These are phyloP conservation scores for Meda fulgida DNA, from an alignment of 2,797 vertebrate species.

Conservation along the genomic window DNA sequence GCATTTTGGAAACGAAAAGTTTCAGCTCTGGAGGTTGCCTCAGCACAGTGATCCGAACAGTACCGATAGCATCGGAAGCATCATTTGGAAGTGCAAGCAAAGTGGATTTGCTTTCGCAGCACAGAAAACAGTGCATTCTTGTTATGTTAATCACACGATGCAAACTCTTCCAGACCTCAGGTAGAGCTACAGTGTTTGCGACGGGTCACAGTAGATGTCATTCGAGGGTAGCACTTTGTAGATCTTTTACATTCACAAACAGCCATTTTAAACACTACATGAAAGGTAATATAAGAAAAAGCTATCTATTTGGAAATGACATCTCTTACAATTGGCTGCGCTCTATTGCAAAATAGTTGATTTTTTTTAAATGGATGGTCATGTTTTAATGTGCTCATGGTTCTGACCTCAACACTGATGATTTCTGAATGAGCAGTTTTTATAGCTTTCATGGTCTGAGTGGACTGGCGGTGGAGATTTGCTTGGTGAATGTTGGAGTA, in stretches of 20 bases:
- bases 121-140: background rate
- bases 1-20: background rate
- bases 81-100: background rate
- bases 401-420: conserved; percentile 1
- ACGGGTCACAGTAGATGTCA: background rate
- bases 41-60: background rate
- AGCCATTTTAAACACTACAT: background rate
- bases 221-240: background rate
- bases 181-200: background rate
- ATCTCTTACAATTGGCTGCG: background rate
- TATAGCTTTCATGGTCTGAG: background rate
- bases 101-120: background rate
- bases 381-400: background rate
- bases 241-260: background rate
- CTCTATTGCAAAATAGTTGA: background rate
- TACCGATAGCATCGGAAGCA: background rate
- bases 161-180: background rate
- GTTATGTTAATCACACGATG: background rate
- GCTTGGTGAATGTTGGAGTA: conserved; percentile 4
- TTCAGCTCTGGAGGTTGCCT: background rate
- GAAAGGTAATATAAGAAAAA: background rate
- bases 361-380: background rate
- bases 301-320: background rate
- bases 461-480: background rate
- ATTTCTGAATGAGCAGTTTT: background rate